Evolutionary conservation across 1,140 invertebrate species (phyloP), one percentile per base, ranked within the genome.

Genomic region (Teleopsis dalmanni): DNA sequence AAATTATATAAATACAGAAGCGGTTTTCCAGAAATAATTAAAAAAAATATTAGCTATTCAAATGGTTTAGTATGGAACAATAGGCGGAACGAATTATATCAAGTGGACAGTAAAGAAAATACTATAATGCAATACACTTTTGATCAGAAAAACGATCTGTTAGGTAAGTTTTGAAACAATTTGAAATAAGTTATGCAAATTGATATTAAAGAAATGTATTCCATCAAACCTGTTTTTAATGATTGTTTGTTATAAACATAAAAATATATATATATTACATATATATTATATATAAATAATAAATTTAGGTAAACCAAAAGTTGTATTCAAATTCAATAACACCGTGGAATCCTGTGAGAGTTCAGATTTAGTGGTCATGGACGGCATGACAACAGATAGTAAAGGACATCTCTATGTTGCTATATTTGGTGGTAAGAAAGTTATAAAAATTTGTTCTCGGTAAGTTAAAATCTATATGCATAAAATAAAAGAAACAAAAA

Each of bases 11-110:
- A 35, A 35, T 35, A 14, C 13, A 19, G 11, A 6, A 9, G 19
- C 22, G 37, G 37, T 40, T 13, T 5, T 13, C 13, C 21, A 13
- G 18, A 40, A 19, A 11, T n/a, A 3, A 40, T 40, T 9, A 11
- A 16, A 21, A 53, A 48, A 47, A 54, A 66, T 51, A 74, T 86
- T 26, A 73, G 75, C 34, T 81, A 88, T 33, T 84, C 84, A 19
- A 92, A 91, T 66, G 88, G 89, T 0, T 61, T 91, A 4, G 79
- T 79, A 6, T 91, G 88, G 88, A 81, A 80, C 50, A 55, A 70
- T 1, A 73, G 78, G 25, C 78, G 81, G 45, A 75, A 76, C n/a
- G 78, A 76, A 13, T 79, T 87, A 70, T 88, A 83, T 62, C 87
- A 82, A 59, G 83, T 84, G 2, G 84, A 88, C 62, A 78, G 82